Evolutionary conservation across 2,113 vertebrate species (phyloP), one percentile per base, ranked within the genome.

Genomic region (Lophius piscatorius): DNA sequence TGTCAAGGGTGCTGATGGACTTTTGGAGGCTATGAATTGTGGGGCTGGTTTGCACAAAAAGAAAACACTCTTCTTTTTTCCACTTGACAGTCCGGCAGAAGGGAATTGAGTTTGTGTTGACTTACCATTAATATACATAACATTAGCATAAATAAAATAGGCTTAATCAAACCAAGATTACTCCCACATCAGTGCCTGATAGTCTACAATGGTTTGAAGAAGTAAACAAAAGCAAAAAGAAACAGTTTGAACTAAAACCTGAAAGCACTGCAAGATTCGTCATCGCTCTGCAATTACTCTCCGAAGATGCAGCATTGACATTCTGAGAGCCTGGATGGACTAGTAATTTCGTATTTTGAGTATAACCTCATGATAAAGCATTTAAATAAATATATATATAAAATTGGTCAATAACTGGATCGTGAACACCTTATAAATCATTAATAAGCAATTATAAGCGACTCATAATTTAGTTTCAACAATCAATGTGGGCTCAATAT

Each of bases 201-300:
- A 22, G n/a, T 58, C 44, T 20, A 40, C 56, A 24, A 26, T 24
- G 11, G 6, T 61, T 42, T 39, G 51, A 48, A 74, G 41, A 72
- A 21, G 20, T 22, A 21, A 12, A 10, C 20, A 22, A 44, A 44
- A 55, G 16, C 47, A 16, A 72, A 60, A 69, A 42, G 42, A 39
- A 40, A 39, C 51, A 47, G 29, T 57, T 64, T 67, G 22, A 44
- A 23, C 28, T 23, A 63, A 76, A 77, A 60, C 55, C 52, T 63
- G 52, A 51, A 59, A 72, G 68, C 54, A 39, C 45, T 40, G 90
- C n/a, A 88, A 4, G 89, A 76, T 29, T 93, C 93, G 63, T 93
- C 92, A 0, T 94, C 92, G 70, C 93, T 93, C 89, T 62, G 91
- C 86, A 63, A 95, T 89, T 38, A 88, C 82, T 49, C 93, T 88